Conservation (phyloP, 2,888 invertebrate genomes). For the Harpagoxenus sublaevis region DNA sequence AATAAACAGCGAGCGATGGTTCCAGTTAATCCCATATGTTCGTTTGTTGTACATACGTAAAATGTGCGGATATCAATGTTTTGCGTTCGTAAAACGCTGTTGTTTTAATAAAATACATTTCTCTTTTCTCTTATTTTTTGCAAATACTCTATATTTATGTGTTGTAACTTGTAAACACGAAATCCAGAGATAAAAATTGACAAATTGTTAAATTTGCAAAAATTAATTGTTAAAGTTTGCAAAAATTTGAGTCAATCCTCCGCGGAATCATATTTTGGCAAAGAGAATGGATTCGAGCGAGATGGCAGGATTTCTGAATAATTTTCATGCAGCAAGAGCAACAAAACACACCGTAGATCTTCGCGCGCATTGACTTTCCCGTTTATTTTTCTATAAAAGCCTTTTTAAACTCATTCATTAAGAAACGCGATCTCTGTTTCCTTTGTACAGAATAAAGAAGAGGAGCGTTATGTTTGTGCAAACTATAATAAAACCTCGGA, state of each 20-base stretch:
- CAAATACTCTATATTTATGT: neutral
- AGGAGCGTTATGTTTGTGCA: neutral
- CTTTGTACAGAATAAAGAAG: neutral
- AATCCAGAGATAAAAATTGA: neutral
- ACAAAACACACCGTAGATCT: neutral
- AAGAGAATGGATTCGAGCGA: neutral
- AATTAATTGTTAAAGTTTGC: neutral
- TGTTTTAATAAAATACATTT: constrained; percentile 12
- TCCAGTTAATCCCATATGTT: constrained; percentile 8
- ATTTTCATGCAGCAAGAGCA: neutral
- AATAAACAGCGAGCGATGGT: constrained; percentile 13
- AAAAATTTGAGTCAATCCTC: neutral
- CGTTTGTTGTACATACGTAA: neutral
- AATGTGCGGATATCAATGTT: neutral
- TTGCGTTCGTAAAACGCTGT: neutral
- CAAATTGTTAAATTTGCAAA: neutral
- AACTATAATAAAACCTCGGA: neutral
- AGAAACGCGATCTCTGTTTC: neutral
- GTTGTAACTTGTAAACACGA: neutral
- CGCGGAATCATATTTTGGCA: neutral
- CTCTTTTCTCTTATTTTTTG: neutral
- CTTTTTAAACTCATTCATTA: neutral
- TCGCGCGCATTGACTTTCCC: neutral
- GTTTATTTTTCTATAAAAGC: neutral
- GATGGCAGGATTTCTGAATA: neutral